A percentile compares a stretch with the other conserved stretches of the same genome.
Evolutionary conservation across 1,140 invertebrate species (phyloP).

Genomic region (Musca domestica): DNA sequence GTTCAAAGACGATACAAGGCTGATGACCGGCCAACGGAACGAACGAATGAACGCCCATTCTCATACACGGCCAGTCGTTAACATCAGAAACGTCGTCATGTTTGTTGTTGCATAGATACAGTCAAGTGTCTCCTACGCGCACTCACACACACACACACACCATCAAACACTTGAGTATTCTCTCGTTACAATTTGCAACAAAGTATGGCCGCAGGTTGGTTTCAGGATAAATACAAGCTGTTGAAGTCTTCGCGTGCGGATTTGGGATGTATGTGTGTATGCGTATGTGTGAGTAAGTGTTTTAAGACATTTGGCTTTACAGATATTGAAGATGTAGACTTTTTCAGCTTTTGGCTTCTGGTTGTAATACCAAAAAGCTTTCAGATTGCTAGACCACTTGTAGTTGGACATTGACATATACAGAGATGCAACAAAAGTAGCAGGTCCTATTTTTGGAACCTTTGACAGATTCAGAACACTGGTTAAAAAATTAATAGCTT

Average conservation of each 20-base stretch:
- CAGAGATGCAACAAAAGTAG: too few species aligned
- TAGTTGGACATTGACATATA: not conserved
- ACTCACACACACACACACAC: not conserved
- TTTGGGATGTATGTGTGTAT: too few species aligned
- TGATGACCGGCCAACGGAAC: not conserved
- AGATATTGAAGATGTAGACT: too few species aligned
- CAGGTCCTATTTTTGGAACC: too few species aligned
- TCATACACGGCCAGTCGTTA: not conserved
- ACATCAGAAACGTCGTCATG: not conserved
- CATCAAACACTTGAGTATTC: not conserved
- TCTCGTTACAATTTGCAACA: slow-evolving; percentile 1
- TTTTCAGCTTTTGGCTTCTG: too few species aligned
- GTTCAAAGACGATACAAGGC: not conserved
- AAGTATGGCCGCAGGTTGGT: slow-evolving; percentile 15
- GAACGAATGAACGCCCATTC: not conserved
- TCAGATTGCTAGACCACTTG: slow-evolving; percentile 19
- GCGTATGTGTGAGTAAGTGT: too few species aligned
- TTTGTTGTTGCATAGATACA: not conserved
- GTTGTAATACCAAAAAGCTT: not conserved
- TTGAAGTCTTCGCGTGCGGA: too few species aligned
- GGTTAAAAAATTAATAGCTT: too few species aligned
- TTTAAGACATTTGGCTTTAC: too few species aligned
- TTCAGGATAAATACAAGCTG: slow-evolving; percentile 5
- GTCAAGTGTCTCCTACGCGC: not conserved
- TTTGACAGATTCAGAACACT: too few species aligned